Percentiles rank a stretch among this genome's conserved stretches.
phyloP scores from a whole-genome alignment of 64 coral and sea anemone species.

The Orbicella faveolata region DNA sequence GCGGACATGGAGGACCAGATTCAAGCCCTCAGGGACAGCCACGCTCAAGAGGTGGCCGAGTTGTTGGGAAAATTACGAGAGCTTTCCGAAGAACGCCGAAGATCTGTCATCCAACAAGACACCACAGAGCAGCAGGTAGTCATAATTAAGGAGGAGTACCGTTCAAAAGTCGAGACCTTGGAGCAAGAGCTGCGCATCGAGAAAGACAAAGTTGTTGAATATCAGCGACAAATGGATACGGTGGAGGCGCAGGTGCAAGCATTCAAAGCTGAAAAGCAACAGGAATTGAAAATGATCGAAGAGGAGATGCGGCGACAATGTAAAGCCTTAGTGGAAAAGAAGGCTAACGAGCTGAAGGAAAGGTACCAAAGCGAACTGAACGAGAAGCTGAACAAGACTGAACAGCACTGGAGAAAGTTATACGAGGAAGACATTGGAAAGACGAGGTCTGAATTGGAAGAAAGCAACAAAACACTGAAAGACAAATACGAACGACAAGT shows the following conservation, averaged over 20 bases:
- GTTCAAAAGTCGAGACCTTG: conserved; percentile 73
- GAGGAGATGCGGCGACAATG: conserved; percentile 79
- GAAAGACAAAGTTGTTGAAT: conserved; percentile 78
- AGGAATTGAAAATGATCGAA: conserved; percentile 87
- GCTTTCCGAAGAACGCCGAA: conserved; percentile 88
- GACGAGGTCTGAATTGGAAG: conserved; percentile 80
- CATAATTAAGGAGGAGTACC: conserved; percentile 86
- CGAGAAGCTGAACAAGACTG: conserved; percentile 89
- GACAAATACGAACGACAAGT: conserved; percentile 95
- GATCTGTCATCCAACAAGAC: conserved; percentile 84
- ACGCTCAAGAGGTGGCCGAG: conserved; percentile 80
- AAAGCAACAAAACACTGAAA: conserved; percentile 86
- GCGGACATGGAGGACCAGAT: conserved; percentile 98
- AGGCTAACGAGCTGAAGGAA: conserved; percentile 88
- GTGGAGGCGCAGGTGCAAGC: conserved; percentile 89
- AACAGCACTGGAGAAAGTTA: conserved; percentile 73
- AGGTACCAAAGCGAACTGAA: conserved; percentile 92
- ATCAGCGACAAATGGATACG: conserved; percentile 70
- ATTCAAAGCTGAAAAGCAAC: conserved; percentile 87
- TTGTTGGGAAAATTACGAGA: conserved; percentile 69
- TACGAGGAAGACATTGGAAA: conserved; percentile 88
- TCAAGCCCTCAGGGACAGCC: conserved; percentile 75
- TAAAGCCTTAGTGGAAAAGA: conserved; percentile 84
- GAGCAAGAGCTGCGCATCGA: conserved; percentile 82
- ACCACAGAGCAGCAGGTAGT: conserved; percentile 87